A percentile compares a stretch with the other conserved stretches of the same genome.
Evolutionary conservation across 1,140 invertebrate genomes (phyloP).

Genomic region (Oedothorax gibbosus): DNA sequence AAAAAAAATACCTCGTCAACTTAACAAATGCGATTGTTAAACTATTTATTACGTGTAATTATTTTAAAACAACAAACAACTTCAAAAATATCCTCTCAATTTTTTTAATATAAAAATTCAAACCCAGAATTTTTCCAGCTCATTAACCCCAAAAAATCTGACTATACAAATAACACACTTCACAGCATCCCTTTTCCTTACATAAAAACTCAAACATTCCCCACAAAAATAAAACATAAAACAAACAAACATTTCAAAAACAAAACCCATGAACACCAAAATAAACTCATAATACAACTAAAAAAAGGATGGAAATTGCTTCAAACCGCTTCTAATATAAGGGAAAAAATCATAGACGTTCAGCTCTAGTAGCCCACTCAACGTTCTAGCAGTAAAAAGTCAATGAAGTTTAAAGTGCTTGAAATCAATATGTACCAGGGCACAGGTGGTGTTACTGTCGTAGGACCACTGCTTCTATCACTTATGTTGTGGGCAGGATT

Average conservation of each 20-base stretch:
- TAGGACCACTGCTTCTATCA: conserved; percentile 19
- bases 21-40: too few species aligned
- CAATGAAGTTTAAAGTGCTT: conserved; percentile 54
- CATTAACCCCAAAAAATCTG: not conserved
- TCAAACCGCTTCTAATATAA: conserved; percentile 25
- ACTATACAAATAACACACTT: not conserved
- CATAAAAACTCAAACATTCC: too few species aligned
- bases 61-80: too few species aligned
- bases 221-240: too few species aligned
- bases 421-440: conserved; percentile 41
- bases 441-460: conserved; percentile 44
- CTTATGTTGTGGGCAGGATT: conserved; percentile 11
- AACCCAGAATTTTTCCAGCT: not conserved
- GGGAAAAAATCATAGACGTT: conserved; percentile 22
- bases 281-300: conserved; percentile 17
- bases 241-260: too few species aligned
- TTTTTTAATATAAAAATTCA: too few species aligned
- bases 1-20: too few species aligned
- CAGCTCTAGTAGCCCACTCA: conserved; percentile 3
- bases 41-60: too few species aligned
- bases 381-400: conserved; percentile 40
- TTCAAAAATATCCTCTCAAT: too few species aligned
- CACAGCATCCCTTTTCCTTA: too few species aligned
- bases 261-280: conserved; percentile 6
- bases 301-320: conserved; percentile 38